Evolutionary conservation across 2,113 vertebrate genomes (phyloP).

Genomic region (Puma concolor): DNA sequence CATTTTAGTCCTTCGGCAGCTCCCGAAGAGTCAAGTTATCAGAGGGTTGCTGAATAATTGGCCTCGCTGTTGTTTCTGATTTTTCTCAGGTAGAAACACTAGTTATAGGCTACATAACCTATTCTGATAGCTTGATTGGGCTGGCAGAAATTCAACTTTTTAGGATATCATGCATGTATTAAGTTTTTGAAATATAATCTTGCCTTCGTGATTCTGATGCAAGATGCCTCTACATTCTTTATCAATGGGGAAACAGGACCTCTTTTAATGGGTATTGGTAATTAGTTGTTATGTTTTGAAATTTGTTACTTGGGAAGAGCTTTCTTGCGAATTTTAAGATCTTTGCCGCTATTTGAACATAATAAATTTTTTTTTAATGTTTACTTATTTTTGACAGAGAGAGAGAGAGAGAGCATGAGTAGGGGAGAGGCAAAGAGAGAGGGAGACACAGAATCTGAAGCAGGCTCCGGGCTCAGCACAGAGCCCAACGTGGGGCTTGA

Average conservation of each 20-base stretch:
- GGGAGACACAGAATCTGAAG: no score
- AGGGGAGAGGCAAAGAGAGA: no score
- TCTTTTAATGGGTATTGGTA: neutral
- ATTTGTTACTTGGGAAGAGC: neutral
- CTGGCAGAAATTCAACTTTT: neutral
- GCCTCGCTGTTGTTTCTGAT: neutral
- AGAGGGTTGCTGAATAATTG: neutral
- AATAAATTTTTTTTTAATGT: neutral
- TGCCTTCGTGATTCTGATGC: neutral
- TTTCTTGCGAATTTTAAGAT: neutral
- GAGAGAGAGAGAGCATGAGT: no score
- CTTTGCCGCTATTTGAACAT: neutral
- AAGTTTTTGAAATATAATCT: neutral
- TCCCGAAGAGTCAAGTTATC: neutral
- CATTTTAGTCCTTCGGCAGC: neutral
- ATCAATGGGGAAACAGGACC: neutral
- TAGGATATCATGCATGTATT: neutral
- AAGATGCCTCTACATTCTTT: neutral
- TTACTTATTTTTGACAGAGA: no score
- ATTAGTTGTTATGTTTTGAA: neutral
- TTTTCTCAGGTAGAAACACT: neutral
- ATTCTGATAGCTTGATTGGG: neutral
- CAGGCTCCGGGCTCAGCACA: no score
- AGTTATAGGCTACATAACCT: neutral
- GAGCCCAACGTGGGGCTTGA: no score